phyloP scores from a whole-genome alignment of 2,888 invertebrate species.

The Tenthredo mesomela region DNA sequence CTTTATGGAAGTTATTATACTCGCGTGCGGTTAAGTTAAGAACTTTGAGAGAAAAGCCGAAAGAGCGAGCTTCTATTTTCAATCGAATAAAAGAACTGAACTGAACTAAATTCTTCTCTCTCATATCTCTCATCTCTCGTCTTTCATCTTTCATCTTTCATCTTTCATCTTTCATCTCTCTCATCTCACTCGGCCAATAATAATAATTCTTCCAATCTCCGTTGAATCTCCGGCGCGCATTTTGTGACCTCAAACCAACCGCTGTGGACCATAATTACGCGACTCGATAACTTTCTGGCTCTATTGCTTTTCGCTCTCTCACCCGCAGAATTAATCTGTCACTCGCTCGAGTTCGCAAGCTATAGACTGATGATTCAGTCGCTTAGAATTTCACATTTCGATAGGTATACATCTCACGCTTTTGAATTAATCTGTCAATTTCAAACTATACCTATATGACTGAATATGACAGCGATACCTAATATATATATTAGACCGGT shows the following conservation, averaged over 20 bases:
- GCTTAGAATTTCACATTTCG: slow-evolving; percentile 37
- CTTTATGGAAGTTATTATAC: slow-evolving; percentile 21
- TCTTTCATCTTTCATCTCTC: neutral
- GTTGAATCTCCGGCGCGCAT: slow-evolving; percentile 15
- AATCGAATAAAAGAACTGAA: slow-evolving; percentile 23
- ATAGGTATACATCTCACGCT: neutral
- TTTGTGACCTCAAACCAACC: slow-evolving; percentile 42
- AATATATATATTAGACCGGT: too few relatives aligned
- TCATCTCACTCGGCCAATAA: neutral
- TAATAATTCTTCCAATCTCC: slow-evolving; percentile 35
- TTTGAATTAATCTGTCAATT: slow-evolving; percentile 26
- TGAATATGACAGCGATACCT: too few relatives aligned
- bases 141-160: neutral
- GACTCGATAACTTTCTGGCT: slow-evolving; percentile 42
- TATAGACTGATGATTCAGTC: slow-evolving; percentile 36
- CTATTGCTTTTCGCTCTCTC: slow-evolving; percentile 38
- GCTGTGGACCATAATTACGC: slow-evolving; percentile 31
- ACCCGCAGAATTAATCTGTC: slow-evolving; percentile 44
- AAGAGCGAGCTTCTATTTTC: slow-evolving; percentile 19
- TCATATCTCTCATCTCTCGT: too few relatives aligned
- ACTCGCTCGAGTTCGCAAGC: slow-evolving; percentile 13
- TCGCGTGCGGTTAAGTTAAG: neutral
- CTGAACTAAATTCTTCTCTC: neutral
- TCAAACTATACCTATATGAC: neutral
- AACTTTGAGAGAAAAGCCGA: neutral